Evolutionary conservation across 2,888 invertebrate species (phyloP), one percentile per base, ranked within the genome.

Genomic region (Conops quadrifasciatus): DNA sequence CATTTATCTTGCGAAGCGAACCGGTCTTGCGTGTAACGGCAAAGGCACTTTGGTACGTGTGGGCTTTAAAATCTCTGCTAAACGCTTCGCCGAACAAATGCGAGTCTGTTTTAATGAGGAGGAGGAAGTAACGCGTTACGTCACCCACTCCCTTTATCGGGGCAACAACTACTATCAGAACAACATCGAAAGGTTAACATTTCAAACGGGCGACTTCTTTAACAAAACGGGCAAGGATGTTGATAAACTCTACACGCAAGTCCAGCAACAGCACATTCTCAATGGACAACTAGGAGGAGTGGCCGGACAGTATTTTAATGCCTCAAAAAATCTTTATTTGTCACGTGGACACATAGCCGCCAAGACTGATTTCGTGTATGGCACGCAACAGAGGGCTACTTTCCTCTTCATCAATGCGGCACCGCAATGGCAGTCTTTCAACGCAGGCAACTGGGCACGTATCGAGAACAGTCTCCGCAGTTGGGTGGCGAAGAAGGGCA

Each of bases 361-460:
- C 3, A 88, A 87, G 76, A 86, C 86, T 0, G 89, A 90, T 79
- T 88, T 88, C 67, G 84, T 88, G 13, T 89, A 86, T 75, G 87
- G 84, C 0, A 77, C 84, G 1, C 87, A 88, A 74, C 89, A 89
- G 74, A 83, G 85, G 24, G 87, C 88, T 1, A 88, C 89, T 1
- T 89, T 88, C 81, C 87, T 88, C 72, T 89, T 88, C 76, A 83
- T 89, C 9, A 90, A 90, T 76, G 87, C 84, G 0, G 88, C 88
- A 0, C 89, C 89, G 0, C 89, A 89, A 72, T 89, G 89, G 89
- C 87, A 88, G 77, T 85, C 85, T 1, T 89, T 90, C 77, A 91
- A 91, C 76, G 88, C 81, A 0, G 87, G 88, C 19, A 90, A 90
- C 77, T 91, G 90, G 90, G 85, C 87, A 64, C 78, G 80, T 0